These are phyloP conservation scores for Leptinotarsa rubiginosa DNA, from an alignment of 2,888 invertebrate genomes.

Conservation along the genomic window DNA sequence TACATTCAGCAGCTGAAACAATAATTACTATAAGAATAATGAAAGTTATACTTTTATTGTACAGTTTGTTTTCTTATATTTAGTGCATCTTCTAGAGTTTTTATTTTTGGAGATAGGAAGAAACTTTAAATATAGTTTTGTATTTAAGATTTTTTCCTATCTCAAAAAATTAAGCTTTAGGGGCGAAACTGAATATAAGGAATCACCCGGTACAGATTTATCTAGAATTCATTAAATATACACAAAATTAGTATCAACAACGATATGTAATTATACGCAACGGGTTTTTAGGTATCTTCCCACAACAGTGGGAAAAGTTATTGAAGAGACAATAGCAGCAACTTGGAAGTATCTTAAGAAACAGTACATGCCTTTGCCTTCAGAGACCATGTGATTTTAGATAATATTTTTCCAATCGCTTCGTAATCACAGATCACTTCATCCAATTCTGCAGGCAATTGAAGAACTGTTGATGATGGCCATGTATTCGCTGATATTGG, in stretches of 20 bases:
- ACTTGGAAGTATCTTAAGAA: constrained; percentile 25
- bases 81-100: constrained; percentile 23
- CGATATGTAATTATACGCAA: constrained; percentile 22
- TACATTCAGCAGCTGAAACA: constrained; percentile 34
- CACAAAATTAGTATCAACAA: constrained; percentile 24
- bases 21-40: constrained; percentile 20
- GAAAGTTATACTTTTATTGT: constrained; percentile 16
- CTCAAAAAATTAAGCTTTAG: neutral
- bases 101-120: constrained; percentile 18
- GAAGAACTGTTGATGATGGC: too few relatives aligned
- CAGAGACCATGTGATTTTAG: constrained; percentile 42
- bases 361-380: constrained; percentile 30
- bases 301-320: constrained; percentile 23
- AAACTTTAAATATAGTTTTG: constrained; percentile 9
- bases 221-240: constrained; percentile 26
- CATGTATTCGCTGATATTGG: too few relatives aligned
- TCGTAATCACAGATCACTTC: too few relatives aligned
- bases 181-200: constrained; percentile 22
- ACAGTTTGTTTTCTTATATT: constrained; percentile 26
- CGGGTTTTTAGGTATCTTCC: constrained; percentile 11
- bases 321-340: constrained; percentile 26
- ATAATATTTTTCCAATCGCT: too few relatives aligned
- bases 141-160: neutral
- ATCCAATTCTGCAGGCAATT: too few relatives aligned
- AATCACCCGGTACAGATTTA: constrained; percentile 24